Evolutionary conservation across 2,797 vertebrate species (phyloP), one percentile per base, ranked within the genome.

Genomic region (Eospalax fontanierii): DNA sequence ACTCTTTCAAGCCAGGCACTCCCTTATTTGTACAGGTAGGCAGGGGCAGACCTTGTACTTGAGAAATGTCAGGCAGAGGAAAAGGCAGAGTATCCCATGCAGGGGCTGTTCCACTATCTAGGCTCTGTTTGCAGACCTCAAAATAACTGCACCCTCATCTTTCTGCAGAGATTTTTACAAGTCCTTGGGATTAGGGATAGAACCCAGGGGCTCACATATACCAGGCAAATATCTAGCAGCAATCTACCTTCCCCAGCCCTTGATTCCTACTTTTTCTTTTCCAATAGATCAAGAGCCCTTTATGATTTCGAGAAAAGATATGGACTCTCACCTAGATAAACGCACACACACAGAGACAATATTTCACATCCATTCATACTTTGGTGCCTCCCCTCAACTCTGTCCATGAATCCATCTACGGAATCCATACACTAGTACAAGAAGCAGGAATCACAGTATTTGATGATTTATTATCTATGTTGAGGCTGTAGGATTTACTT

Each of bases 61-160:
- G 38, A 87, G 82, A 65, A 26, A 9, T 0, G 3, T 1, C 43
- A 7, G 10, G 57, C 26, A 19, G 22, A 4, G 3, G 9, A 30
- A 43, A 43, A 10, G 19, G 30, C 6, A 46, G 26, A 76, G 33
- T 4, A 21, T 28, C 33, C 3, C 1, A 2, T 12, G 7, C 10
- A 75, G 22, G 19, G 22, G 6, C n/a, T 6, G 7, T 35, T 16
- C 80, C 65, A 26, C 2, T 43, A 46, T 59, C 35, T 6, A 33
- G 28, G 16, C 12, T 15, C 16, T 28, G 12, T 3, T 11, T 0
- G 9, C 14, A 68, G 6, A 7, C 19, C 70, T 66, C 68, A 76
- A 68, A 66, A n/a, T 33, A 86, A 75, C 26, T 28, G 6, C 3
- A n/a, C 26, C 1, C 8, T 38, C 10, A 73, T 57, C 24, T 57